Conservation (phyloP, 2,888 invertebrate genomes). For the Caenorhabditis sp. region DNA sequence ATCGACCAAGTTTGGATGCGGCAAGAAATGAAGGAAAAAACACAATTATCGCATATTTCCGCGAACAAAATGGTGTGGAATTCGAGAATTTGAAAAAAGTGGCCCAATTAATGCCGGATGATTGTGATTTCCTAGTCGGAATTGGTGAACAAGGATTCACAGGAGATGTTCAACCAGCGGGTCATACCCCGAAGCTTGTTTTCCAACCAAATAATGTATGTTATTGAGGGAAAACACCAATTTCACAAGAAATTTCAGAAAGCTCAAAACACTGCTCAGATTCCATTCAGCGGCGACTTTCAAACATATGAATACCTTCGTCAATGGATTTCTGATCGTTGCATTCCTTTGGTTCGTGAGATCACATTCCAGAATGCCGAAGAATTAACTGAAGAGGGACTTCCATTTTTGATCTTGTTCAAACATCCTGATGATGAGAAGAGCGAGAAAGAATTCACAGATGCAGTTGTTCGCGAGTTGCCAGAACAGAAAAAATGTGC, state of each 20-base stretch:
- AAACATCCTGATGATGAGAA: conserved; percentile 84
- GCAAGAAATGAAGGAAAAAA: conserved; percentile 74
- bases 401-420: conserved; percentile 96
- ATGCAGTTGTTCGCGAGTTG: conserved; percentile 82
- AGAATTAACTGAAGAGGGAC: conserved; percentile 79
- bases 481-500: conserved; percentile 81
- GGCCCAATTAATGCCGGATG: conserved; percentile 87
- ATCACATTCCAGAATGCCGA: conserved; percentile 99
- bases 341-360: conserved; percentile 94
- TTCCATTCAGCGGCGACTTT: conserved; percentile 35
- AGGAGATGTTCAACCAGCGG: conserved; percentile 34
- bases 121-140: conserved; percentile 91
- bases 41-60: conserved; percentile 74
- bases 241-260: neutral
- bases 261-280: conserved; percentile 15
- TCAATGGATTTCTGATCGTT: conserved; percentile 88
- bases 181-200: conserved; percentile 22
- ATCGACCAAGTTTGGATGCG: conserved; percentile 68
- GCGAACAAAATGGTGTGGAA: conserved; percentile 80
- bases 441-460: conserved; percentile 85
- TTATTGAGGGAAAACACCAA: neutral
- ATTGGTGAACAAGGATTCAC: conserved; percentile 77
- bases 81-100: conserved; percentile 78
- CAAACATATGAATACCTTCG: conserved; percentile 53
- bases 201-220: conserved; percentile 30